Evolutionary conservation across 2,797 vertebrate species (phyloP).

Genomic region (Triplophysa bombifrons): DNA sequence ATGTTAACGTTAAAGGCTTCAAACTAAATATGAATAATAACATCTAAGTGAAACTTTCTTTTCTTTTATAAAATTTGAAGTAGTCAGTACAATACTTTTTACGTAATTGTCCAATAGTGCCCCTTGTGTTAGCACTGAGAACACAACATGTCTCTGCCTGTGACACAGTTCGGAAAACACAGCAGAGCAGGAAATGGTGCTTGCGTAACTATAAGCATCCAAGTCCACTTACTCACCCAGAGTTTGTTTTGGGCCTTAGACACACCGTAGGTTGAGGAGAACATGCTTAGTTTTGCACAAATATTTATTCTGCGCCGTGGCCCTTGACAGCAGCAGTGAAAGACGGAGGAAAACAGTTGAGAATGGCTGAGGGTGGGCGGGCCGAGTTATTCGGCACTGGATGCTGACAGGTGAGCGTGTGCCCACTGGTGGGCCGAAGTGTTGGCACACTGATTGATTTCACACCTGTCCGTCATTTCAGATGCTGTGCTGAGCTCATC

Average conservation of each 20-base stretch:
- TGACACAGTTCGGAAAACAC: not conserved
- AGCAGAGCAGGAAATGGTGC: not conserved
- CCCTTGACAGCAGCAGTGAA: slow-evolving; percentile 65
- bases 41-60: too few species aligned
- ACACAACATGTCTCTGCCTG: not conserved
- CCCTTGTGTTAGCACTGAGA: not conserved
- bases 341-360: slow-evolving; percentile 44
- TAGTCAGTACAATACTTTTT: not conserved
- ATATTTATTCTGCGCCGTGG: slow-evolving; percentile 72
- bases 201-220: not conserved
- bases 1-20: too few species aligned
- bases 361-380: slow-evolving; percentile 3
- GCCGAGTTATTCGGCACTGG: slow-evolving; percentile 15
- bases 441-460: slow-evolving; percentile 40
- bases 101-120: not conserved
- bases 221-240: not conserved
- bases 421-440: slow-evolving; percentile 48
- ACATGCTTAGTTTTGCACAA: slow-evolving; percentile 67
- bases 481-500: slow-evolving; percentile 49
- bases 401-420: slow-evolving; percentile 47
- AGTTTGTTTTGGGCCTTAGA: slow-evolving; percentile 59
- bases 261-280: slow-evolving; percentile 57
- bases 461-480: slow-evolving; percentile 63
- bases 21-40: too few species aligned
- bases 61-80: too few species aligned